A percentile compares a stretch with the other conserved stretches of the same genome.
These are phyloP conservation scores for Tupaia tana DNA, from an alignment of 2,113 vertebrate species.

Conservation along the genomic window DNA sequence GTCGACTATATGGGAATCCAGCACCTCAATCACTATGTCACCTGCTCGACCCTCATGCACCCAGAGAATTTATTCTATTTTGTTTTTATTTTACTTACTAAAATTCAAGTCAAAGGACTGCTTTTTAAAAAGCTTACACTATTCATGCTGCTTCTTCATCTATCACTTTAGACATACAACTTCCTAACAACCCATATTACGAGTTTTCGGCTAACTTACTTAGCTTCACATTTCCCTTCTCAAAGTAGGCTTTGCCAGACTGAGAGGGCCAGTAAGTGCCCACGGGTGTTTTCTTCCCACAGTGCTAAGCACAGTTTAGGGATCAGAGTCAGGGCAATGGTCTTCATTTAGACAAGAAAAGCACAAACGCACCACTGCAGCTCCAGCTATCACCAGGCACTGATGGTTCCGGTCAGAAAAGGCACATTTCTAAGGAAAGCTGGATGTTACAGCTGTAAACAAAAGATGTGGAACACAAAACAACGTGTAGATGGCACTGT, in stretches of 20 bases:
- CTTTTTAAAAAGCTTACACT: neutral
- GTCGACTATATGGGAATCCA: no score
- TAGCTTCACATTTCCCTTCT: neutral
- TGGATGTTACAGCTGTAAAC: neutral
- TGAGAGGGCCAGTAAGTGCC: neutral
- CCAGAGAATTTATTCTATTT: neutral
- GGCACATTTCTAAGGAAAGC: neutral
- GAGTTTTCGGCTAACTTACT: neutral
- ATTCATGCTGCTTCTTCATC: neutral
- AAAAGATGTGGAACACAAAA: neutral
- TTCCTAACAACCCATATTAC: constrained; percentile 5
- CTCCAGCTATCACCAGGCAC: neutral
- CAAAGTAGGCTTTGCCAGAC: constrained; percentile 1
- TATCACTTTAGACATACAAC: neutral
- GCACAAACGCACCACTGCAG: neutral
- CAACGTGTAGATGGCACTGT: neutral
- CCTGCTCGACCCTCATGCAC: neutral
- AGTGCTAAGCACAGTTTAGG: neutral
- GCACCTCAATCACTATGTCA: no score
- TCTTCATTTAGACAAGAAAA: constrained; percentile 47
- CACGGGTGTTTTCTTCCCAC: neutral
- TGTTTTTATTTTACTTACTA: neutral
- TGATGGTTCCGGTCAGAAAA: neutral
- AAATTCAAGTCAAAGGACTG: neutral
- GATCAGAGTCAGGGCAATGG: neutral